phyloP scores from a whole-genome alignment of 2,888 invertebrate species.

The Halictus ligatus region DNA sequence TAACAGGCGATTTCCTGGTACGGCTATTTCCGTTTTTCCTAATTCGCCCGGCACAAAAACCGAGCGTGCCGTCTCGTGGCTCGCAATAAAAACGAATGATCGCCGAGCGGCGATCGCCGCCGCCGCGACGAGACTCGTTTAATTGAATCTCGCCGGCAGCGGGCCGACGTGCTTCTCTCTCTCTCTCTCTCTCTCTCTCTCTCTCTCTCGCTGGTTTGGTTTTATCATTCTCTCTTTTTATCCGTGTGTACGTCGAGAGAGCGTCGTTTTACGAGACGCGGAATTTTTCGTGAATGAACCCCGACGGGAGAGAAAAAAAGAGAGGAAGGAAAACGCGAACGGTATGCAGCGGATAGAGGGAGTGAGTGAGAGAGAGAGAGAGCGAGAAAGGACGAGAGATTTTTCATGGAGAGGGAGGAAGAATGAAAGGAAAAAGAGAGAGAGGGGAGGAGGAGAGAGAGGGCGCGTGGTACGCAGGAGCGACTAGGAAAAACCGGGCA shows the following conservation, averaged over 20 bases:
- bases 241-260: conserved; percentile 23
- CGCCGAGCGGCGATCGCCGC: conserved; percentile 28
- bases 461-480: conserved; percentile 54
- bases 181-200: conserved; percentile 21
- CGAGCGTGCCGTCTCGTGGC: conserved; percentile 19
- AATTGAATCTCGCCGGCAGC: conserved; percentile 53
- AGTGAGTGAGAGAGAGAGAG: conserved; percentile 16
- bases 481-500: conserved; percentile 64
- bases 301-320: conserved; percentile 29
- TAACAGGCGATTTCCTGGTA: conserved; percentile 46
- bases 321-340: conserved; percentile 24
- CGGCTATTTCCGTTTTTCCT: conserved; percentile 54
- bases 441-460: conserved; percentile 20
- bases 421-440: neutral
- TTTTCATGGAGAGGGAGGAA: conserved; percentile 27
- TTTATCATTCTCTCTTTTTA: conserved; percentile 15
- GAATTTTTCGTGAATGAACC: conserved; percentile 64
- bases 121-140: conserved; percentile 27
- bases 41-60: conserved; percentile 29
- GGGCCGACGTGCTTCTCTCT: conserved; percentile 19
- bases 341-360: neutral
- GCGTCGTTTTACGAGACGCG: conserved; percentile 52
- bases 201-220: conserved; percentile 16
- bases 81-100: conserved; percentile 51
- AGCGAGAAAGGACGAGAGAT: conserved; percentile 16